Conservation (phyloP, 2,797 vertebrate species). For the Brotogeris chrysoptera region DNA sequence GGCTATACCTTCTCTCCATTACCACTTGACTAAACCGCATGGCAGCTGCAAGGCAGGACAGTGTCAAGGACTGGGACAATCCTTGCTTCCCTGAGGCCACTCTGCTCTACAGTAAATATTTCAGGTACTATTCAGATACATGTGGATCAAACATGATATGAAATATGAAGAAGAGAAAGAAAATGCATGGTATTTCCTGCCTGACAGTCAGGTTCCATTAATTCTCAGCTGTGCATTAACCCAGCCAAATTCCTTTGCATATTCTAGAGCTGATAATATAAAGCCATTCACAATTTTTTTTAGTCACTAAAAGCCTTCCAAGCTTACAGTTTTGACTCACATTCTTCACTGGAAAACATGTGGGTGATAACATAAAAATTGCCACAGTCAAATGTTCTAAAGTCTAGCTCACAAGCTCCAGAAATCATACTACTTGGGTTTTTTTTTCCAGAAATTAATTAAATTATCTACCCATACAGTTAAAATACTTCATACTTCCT, state of each 20-base stretch:
- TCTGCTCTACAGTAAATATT: background rate
- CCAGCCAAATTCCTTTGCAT: background rate
- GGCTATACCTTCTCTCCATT: background rate
- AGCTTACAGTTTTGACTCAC: background rate
- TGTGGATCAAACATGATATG: rapidly evolving
- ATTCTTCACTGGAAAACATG: background rate
- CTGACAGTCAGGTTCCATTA: background rate
- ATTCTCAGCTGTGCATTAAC: background rate
- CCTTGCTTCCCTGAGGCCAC: background rate
- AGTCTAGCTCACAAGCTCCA: background rate
- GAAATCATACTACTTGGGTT: background rate
- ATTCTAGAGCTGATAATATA: background rate
- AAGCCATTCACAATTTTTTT: background rate
- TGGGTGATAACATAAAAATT: background rate
- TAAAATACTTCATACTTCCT: background rate
- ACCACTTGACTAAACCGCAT: background rate
- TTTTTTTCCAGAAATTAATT: background rate
- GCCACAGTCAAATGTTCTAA: background rate
- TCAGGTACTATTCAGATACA: background rate
- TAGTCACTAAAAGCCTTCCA: background rate
- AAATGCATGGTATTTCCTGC: background rate
- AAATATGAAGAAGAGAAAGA: background rate
- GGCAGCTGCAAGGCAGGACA: background rate
- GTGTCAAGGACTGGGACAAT: background rate
- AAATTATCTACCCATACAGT: background rate